Evolutionary conservation across 2,888 invertebrate genomes (phyloP), one percentile per base, ranked within the genome.

Genomic region (Ligdia adustata): DNA sequence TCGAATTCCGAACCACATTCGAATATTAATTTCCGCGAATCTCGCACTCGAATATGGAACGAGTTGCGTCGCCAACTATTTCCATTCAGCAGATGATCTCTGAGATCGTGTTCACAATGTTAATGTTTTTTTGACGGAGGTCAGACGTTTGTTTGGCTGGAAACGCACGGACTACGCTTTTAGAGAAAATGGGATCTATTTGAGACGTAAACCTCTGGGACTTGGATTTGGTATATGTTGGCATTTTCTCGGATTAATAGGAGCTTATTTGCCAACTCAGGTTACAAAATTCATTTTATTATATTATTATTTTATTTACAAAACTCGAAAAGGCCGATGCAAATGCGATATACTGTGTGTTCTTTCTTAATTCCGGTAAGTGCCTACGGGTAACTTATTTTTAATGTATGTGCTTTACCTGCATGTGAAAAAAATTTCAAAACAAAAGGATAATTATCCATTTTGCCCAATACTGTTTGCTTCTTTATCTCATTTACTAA

Each of bases 101-200:
- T 39, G 40, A 14, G 34, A 42, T 34, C 38, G 45, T 38, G 41
- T 41, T 14, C 20, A 28, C 38, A 42, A 49, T 49, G 47, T 42
- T 47, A 52, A 52, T 38, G 46, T 40, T 44, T 48, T 48, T 50
- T 52, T 55, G 55, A 55, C 45, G 49, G 46, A 49, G 55, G 55
- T 55, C 42, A 26, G 47, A 42, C 53, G 38, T 44, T 28, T 22
- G 43, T 42, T 39, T 16, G 38, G 34, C 24, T 22, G 33, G 9
- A 16, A 39, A 32, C 33, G 27, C 7, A 45, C 24, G 14, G 1
- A 24, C 18, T n/a, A 29, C 16, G 31, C 20, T 32, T 40, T 39
- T 34, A 15, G 22, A 20, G 46, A 39, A 40, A 46, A 46, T 46
- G 29, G 27, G 28, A 38, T 26, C 14, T 14, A 20, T 38, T 32